Conservation (phyloP, 2,113 vertebrate genomes). For the Genyomyrus donnyi region DNA sequence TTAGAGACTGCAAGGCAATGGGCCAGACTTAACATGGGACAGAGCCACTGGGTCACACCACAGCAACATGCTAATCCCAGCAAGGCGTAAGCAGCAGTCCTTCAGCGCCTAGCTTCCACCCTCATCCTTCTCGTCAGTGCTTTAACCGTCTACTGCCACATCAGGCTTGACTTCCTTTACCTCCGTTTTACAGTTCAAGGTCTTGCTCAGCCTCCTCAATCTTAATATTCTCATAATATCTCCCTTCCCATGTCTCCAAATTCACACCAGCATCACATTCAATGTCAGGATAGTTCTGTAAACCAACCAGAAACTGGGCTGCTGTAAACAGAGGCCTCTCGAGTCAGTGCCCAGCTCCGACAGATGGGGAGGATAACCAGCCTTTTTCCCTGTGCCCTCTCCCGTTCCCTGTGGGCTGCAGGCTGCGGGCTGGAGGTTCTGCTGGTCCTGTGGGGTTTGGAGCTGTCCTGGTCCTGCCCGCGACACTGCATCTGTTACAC, state of each 20-base stretch:
- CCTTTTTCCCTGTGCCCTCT: not conserved
- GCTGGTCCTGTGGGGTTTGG: slow-evolving; percentile 79
- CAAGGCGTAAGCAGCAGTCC: not conserved
- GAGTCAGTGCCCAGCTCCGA: not conserved
- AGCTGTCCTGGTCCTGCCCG: slow-evolving; percentile 70
- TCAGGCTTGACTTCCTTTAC: not conserved
- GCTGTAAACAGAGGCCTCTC: not conserved
- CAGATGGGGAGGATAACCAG: not conserved
- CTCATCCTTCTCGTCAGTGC: not conserved
- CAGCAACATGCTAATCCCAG: not conserved
- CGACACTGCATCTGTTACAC: slow-evolving; percentile 92
- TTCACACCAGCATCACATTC: not conserved
- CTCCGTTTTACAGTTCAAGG: not conserved
- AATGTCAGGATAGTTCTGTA: not conserved
- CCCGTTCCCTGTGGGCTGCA: slow-evolving; percentile 33
- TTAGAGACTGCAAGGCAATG: not conserved
- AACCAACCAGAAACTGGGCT: not conserved
- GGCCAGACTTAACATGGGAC: not conserved
- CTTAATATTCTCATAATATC: not conserved
- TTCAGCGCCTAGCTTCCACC: not conserved
- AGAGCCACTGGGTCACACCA: not conserved
- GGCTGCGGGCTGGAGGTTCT: slow-evolving; percentile 79
- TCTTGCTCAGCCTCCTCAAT: not conserved
- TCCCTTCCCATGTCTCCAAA: not conserved
- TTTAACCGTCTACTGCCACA: not conserved